Evolutionary conservation across 2,113 vertebrate genomes (phyloP), one percentile per base, ranked within the genome.

Genomic region (Nyctibius bracteatus): DNA sequence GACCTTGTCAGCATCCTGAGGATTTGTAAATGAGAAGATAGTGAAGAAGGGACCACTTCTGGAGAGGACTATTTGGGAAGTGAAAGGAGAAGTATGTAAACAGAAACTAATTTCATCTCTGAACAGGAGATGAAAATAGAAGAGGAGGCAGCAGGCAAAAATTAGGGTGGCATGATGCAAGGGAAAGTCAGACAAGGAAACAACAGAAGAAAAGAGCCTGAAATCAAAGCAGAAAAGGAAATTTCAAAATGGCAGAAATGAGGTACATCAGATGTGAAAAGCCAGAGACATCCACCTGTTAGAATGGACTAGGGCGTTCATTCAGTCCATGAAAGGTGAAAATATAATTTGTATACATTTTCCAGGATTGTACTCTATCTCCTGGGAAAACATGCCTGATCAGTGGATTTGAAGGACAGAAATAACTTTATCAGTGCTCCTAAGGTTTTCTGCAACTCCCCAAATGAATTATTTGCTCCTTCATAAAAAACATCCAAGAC

Each of bases 201-300:
- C 5, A 80, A 70, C 0, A 41, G 5, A 12, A 27, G 31, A 57
- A 62, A 81, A 46, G 4, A 67, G 10, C 12, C 19, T 24, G 10
- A 88, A 90, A 87, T 70, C 54, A 81, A 77, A 90, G 30, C 17
- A 66, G 51, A 33, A 54, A 25, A 74, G 10, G 31, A 7, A 82
- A 79, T 86, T 70, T 46, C 16, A 54, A 54, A 88, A 79, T 22
- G 13, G 3, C 27, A 86, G 55, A 90, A 79, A 62, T 31, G 4
- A 19, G 25, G 22, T 24, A 82, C 35, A 61, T 5, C 0, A 1
- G 21, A 59, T 30, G 27, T 1, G 0, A 85, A 71, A 81, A 74
- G 14, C 5, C 51, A 66, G 68, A 46, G 5, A 61, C 4, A 51
- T 1, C 1, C 5, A 3, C 10, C 28, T 28, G 14, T n/a, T 73